Percentiles rank a stretch among this genome's conserved stretches.
Evolutionary conservation across 1,140 invertebrate species (phyloP).

Genomic region (Orussus abietinus): DNA sequence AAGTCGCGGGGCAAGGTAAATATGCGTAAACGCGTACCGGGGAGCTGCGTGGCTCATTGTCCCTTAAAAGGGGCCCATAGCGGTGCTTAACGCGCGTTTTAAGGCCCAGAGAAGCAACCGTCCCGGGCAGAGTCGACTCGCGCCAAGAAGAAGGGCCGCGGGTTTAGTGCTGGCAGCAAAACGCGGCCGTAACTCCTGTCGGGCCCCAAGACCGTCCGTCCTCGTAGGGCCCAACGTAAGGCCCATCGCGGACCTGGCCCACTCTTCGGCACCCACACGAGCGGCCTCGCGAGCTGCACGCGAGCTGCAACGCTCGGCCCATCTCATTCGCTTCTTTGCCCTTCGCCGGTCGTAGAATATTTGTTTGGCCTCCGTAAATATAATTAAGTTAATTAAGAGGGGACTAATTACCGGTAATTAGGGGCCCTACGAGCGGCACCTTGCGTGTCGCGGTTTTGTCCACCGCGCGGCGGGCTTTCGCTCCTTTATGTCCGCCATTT

Average conservation of each 20-base stretch:
- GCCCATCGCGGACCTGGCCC: conserved; percentile 9
- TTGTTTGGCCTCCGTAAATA: conserved; percentile 38
- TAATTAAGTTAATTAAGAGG: conserved; percentile 40
- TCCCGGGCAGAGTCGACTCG: neutral
- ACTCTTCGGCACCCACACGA: conserved; percentile 13
- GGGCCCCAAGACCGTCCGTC: conserved; percentile 4
- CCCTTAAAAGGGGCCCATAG: too few relatives aligned
- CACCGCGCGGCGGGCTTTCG: conserved; percentile 5
- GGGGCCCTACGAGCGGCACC: conserved; percentile 24
- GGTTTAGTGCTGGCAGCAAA: conserved; percentile 37
- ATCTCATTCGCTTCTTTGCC: conserved; percentile 33
- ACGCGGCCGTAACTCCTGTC: conserved; percentile 29
- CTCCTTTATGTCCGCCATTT: conserved; percentile 5
- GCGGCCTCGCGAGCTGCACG: conserved; percentile 21
- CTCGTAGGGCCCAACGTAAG: conserved; percentile 1
- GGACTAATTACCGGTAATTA: conserved; percentile 38
- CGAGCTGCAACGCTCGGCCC: conserved; percentile 15
- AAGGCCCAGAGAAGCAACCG: conserved; percentile 7
- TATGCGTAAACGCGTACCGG: conserved; percentile 15
- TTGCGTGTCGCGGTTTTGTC: conserved; percentile 25
- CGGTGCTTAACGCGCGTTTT: conserved; percentile 12
- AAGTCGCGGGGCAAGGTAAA: too few relatives aligned
- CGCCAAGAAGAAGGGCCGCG: conserved; percentile 3
- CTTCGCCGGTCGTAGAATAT: conserved; percentile 23
- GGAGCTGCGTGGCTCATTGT: too few relatives aligned